phyloP scores from a whole-genome alignment of 1,140 invertebrate genomes.

The Phymorhynchus buccinoides region DNA sequence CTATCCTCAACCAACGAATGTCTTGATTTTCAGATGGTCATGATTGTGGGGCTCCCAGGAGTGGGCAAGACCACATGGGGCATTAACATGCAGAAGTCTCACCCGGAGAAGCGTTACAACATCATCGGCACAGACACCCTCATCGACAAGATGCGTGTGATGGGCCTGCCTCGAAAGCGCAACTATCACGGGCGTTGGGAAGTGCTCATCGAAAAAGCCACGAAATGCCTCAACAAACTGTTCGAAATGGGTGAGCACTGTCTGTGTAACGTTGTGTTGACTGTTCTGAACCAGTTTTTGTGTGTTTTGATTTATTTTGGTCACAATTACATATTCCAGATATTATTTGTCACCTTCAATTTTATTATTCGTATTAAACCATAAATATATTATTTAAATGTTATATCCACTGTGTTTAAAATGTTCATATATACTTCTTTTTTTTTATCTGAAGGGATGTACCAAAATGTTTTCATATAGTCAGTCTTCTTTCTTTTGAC shows the following conservation, averaged over 20 bases:
- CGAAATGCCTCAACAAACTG: constrained; percentile 87
- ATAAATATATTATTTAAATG: too few relatives aligned
- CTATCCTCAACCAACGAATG: too few relatives aligned
- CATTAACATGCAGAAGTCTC: constrained; percentile 79
- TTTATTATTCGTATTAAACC: too few relatives aligned
- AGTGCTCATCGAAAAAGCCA: constrained; percentile 86
- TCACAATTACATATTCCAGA: too few relatives aligned
- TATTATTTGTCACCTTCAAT: too few relatives aligned
- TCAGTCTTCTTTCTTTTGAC: too few relatives aligned
- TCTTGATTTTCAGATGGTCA: constrained; percentile 80
- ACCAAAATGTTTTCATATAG: too few relatives aligned
- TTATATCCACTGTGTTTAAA: too few relatives aligned
- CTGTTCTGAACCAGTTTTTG: neutral
- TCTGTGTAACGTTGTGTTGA: neutral
- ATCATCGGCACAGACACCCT: constrained; percentile 88
- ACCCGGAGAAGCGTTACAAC: constrained; percentile 86
- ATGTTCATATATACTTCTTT: too few relatives aligned
- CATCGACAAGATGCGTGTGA: constrained; percentile 91
- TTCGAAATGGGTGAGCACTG: constrained; percentile 79
- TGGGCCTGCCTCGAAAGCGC: constrained; percentile 81
- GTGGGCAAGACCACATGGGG: constrained; percentile 94
- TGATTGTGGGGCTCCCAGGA: constrained; percentile 92
- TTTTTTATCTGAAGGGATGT: too few relatives aligned
- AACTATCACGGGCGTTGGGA: constrained; percentile 87
- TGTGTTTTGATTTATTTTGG: too few relatives aligned